These are phyloP conservation scores for Thyatira batis DNA, from an alignment of 2,888 invertebrate genomes.

Conservation along the genomic window DNA sequence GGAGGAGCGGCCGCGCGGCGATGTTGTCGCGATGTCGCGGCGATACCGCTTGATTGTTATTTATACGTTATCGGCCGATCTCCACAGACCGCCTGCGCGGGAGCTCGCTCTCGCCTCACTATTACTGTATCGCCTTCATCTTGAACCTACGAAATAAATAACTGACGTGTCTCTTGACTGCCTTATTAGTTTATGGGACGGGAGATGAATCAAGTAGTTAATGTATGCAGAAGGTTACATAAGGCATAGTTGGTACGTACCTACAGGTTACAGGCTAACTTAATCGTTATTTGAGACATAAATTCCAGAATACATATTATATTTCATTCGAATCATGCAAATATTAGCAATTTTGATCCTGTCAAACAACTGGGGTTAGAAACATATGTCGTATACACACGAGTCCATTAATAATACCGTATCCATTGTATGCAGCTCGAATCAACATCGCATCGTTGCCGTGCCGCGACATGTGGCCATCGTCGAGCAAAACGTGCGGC, in stretches of 20 bases:
- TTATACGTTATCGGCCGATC: slow-evolving; percentile 65
- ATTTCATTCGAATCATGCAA: no score
- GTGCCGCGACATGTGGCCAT: slow-evolving; percentile 61
- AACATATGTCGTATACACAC: slow-evolving; percentile 20
- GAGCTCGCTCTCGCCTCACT: slow-evolving; percentile 31
- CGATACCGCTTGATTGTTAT: slow-evolving; percentile 69
- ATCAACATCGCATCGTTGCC: slow-evolving; percentile 35
- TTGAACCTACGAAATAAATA: slow-evolving; percentile 50
- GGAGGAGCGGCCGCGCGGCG: slow-evolving; percentile 26
- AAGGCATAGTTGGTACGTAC: no score
- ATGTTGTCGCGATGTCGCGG: slow-evolving; percentile 53
- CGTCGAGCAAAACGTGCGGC: slow-evolving; percentile 61
- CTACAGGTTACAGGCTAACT: no score
- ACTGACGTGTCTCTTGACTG: slow-evolving; percentile 35
- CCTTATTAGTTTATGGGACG: slow-evolving; percentile 15
- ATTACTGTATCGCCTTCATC: slow-evolving; percentile 47
- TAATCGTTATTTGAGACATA: no score
- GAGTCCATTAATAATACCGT: slow-evolving; percentile 35
- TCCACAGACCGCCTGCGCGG: slow-evolving; percentile 51
- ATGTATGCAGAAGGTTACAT: no score
- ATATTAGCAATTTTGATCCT: no score
- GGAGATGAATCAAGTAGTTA: no score
- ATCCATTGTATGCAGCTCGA: slow-evolving; percentile 41
- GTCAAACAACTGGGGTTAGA: slow-evolving; percentile 12
- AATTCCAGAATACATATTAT: no score